These are phyloP conservation scores for Netelia inedita DNA, from an alignment of 2,888 invertebrate genomes.

Conservation along the genomic window DNA sequence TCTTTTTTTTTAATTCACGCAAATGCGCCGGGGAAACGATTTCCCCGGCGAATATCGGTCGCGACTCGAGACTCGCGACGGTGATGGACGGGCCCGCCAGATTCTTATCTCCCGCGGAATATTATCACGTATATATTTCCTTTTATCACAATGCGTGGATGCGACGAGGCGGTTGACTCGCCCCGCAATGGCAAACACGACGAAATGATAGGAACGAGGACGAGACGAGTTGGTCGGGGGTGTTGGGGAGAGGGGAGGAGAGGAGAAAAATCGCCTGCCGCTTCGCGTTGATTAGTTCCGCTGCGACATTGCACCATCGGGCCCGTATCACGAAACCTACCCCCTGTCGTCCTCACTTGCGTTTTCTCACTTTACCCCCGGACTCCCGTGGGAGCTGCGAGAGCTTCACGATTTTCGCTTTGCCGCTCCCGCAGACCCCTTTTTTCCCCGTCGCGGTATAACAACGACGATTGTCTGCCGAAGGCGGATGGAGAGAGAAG, in stretches of 20 bases:
- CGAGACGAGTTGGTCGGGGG: constrained; percentile 49
- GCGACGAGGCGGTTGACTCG: constrained; percentile 26
- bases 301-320: constrained; percentile 75
- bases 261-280: constrained; percentile 76
- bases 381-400: constrained; percentile 53
- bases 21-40: constrained; percentile 48
- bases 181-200: constrained; percentile 13
- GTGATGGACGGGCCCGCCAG: constrained; percentile 48
- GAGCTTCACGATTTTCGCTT: constrained; percentile 50
- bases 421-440: constrained; percentile 45
- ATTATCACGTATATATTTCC: constrained; percentile 73
- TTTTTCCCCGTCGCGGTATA: constrained; percentile 72
- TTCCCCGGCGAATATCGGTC: constrained; percentile 42
- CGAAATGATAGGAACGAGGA: constrained; percentile 39
- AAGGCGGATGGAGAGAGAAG: constrained; percentile 9
- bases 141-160: constrained; percentile 56
- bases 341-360: constrained; percentile 25
- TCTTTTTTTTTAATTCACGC: constrained; percentile 52
- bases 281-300: constrained; percentile 80
- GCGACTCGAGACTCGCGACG: constrained; percentile 32
- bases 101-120: constrained; percentile 70
- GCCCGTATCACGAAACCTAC: constrained; percentile 36
- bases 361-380: constrained; percentile 46
- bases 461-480: constrained; percentile 53
- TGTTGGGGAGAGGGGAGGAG: not conserved